A percentile compares a stretch with the other conserved stretches of the same genome.
Evolutionary conservation across 2,888 invertebrate species (phyloP).

Genomic region (Latheticus oryzae): DNA sequence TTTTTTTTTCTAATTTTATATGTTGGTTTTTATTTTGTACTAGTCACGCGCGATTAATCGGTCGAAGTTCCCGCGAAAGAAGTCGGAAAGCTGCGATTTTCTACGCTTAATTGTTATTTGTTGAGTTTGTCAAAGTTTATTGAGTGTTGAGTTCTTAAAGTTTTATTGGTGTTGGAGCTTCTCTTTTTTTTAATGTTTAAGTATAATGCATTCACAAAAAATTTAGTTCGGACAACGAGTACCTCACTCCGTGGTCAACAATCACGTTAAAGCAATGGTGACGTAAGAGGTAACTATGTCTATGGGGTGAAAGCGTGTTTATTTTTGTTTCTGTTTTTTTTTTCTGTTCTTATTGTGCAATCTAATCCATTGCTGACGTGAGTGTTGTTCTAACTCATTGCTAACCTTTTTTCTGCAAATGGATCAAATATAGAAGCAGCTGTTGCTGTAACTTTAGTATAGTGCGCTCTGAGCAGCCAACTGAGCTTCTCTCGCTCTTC

Average conservation of each 20-base stretch:
- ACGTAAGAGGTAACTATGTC: slow-evolving; percentile 63
- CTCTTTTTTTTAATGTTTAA: slow-evolving; percentile 56
- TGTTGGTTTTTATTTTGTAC: slow-evolving; percentile 32
- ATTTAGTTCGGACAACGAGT: slow-evolving; percentile 44
- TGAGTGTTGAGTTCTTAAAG: slow-evolving; percentile 46
- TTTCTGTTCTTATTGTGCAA: slow-evolving; percentile 43
- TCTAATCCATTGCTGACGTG: slow-evolving; percentile 66
- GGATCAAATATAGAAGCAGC: slow-evolving; percentile 3
- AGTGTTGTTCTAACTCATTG: slow-evolving; percentile 60
- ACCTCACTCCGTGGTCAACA: slow-evolving; percentile 56
- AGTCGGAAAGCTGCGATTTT: slow-evolving; percentile 47
- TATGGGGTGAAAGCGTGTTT: slow-evolving; percentile 53
- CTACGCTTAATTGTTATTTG: slow-evolving; percentile 19
- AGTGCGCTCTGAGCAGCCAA: neutral
- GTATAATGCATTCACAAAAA: slow-evolving; percentile 58
- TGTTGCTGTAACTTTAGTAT: slow-evolving; percentile 3
- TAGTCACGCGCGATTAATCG: slow-evolving; percentile 54
- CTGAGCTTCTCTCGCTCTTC: neutral
- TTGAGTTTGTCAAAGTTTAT: slow-evolving; percentile 40
- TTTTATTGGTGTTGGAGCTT: slow-evolving; percentile 53
- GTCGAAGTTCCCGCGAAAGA: slow-evolving; percentile 42
- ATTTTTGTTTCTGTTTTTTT: slow-evolving; percentile 35
- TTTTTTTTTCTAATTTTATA: slow-evolving; percentile 55
- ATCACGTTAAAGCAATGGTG: slow-evolving; percentile 66
- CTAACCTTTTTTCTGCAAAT: slow-evolving; percentile 26